phyloP scores from a whole-genome alignment of 2,797 vertebrate genomes.

The Dendrocincla fuliginosa region DNA sequence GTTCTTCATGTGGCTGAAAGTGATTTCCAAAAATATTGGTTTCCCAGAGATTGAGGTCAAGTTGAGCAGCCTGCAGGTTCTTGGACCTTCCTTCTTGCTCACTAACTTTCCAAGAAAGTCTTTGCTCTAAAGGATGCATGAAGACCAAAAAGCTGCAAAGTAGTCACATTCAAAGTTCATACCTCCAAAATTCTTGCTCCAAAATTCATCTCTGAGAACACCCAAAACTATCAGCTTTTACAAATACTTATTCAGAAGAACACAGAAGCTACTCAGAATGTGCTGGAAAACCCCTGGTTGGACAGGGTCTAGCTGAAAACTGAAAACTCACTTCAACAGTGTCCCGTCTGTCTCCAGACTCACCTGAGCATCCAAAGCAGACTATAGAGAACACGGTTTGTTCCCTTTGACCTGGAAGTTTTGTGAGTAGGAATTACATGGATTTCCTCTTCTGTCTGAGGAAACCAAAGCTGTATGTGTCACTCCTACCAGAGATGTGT shows the following conservation, averaged over 20 bases:
- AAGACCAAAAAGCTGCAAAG: not conserved
- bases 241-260: not conserved
- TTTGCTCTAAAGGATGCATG: not conserved
- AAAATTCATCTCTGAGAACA: not conserved
- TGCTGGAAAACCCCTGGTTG: rapidly evolving
- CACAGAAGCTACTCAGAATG: not conserved
- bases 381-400: not conserved
- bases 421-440: not conserved
- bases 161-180: not conserved
- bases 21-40: not conserved
- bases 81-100: not conserved
- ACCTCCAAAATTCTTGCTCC: not conserved
- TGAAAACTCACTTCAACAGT: not conserved
- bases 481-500: not conserved
- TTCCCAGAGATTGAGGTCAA: not conserved
- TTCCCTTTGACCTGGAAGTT: not conserved
- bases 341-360: not conserved
- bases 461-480: not conserved
- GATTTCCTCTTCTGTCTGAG: not conserved
- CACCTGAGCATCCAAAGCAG: not conserved
- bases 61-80: not conserved
- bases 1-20: not conserved
- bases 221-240: not conserved
- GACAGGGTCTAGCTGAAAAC: not conserved
- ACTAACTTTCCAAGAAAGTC: not conserved